Evolutionary conservation across 2,888 invertebrate genomes (phyloP).

Genomic region (Macrophya alboannulata): DNA sequence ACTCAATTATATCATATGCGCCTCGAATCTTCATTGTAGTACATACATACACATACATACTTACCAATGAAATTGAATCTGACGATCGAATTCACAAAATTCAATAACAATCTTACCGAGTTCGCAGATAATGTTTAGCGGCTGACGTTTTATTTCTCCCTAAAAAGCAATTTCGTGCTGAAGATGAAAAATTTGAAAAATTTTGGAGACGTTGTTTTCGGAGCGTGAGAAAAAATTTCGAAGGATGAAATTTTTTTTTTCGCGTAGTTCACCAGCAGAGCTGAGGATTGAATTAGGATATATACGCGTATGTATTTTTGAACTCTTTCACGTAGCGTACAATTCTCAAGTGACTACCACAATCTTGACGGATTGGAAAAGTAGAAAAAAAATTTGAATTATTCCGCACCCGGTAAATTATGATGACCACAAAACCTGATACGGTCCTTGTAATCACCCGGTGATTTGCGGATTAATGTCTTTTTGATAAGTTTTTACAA

Average conservation of each 20-base stretch:
- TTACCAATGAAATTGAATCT: neutral
- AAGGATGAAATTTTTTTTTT: neutral
- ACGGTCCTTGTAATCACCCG: constrained; percentile 47
- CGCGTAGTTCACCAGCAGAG: neutral
- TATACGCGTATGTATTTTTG: neutral
- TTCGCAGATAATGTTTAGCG: neutral
- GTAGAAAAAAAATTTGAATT: constrained; percentile 16
- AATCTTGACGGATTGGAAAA: neutral
- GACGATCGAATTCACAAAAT: neutral
- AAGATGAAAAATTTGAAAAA: neutral
- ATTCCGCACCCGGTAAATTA: constrained; percentile 36
- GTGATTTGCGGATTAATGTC: constrained; percentile 52
- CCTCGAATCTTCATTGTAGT: neutral
- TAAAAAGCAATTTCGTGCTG: neutral
- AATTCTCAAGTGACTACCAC: neutral
- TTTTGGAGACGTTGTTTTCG: neutral
- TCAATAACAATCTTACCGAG: neutral
- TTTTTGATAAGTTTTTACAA: constrained; percentile 53
- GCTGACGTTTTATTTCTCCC: neutral
- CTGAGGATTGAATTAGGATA: neutral
- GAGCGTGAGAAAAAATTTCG: neutral
- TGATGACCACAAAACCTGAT: constrained; percentile 52
- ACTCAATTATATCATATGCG: neutral
- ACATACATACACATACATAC: neutral
- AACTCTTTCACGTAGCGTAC: neutral